A percentile compares a stretch with the other conserved stretches of the same genome.
These are phyloP conservation scores for Dipus sagitta DNA, from an alignment of 2,797 vertebrate genomes.

Conservation along the genomic window DNA sequence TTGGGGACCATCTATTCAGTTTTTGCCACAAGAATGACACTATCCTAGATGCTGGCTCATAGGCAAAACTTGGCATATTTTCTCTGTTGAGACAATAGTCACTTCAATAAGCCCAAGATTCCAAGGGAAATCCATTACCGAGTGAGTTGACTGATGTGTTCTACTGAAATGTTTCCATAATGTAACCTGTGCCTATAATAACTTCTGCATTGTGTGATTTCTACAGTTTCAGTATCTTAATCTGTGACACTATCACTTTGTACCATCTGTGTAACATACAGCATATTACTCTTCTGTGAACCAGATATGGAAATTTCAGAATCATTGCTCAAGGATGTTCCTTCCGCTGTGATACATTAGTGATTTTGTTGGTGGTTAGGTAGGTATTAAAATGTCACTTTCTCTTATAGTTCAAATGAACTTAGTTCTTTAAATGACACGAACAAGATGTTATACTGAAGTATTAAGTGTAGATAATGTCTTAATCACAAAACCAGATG, in stretches of 20 bases:
- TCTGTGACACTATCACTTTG: constrained; percentile 5
- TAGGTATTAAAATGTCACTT: constrained; percentile 56
- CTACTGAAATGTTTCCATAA: constrained; percentile 21
- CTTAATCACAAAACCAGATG: constrained; percentile 50
- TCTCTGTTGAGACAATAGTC: background rate
- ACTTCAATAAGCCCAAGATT: background rate
- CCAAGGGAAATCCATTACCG: background rate
- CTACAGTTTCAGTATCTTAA: background rate
- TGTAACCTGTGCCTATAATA: background rate
- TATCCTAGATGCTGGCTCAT: background rate
- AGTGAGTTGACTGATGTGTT: background rate
- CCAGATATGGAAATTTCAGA: constrained; percentile 39
- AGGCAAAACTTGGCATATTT: background rate
- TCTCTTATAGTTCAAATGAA: constrained; percentile 54
- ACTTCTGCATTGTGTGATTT: background rate
- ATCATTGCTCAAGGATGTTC: constrained; percentile 3
- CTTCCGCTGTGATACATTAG: constrained; percentile 6
- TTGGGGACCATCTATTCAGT: background rate
- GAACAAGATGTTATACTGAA: constrained; percentile 43
- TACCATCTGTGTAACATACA: background rate
- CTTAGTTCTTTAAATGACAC: constrained; percentile 58
- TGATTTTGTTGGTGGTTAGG: constrained; percentile 57
- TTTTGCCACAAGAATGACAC: background rate
- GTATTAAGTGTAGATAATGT: constrained; percentile 34
- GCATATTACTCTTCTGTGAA: background rate